phyloP scores from a whole-genome alignment of 2,113 vertebrate genomes.

The Mesembrinibis cayennensis region DNA sequence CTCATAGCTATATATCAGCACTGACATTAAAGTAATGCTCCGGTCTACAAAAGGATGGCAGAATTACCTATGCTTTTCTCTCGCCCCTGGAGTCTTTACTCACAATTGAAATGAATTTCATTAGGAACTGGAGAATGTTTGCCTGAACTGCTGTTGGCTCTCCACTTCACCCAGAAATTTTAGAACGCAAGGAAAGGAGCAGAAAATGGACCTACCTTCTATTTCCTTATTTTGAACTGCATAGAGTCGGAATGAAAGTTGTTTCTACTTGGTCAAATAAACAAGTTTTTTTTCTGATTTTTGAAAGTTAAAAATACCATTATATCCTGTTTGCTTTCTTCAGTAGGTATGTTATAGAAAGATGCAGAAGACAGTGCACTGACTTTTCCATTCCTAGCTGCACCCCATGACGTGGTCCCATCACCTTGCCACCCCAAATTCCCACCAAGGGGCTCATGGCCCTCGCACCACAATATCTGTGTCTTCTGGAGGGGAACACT shows the following conservation, averaged over 20 bases:
- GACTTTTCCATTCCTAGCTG: not conserved
- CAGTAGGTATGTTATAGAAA: not conserved
- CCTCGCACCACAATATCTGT: not conserved
- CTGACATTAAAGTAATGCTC: slow-evolving; percentile 53
- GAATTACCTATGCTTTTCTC: slow-evolving; percentile 21
- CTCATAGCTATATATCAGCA: slow-evolving; percentile 49
- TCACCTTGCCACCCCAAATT: not conserved
- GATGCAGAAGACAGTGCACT: not conserved
- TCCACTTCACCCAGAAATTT: not conserved
- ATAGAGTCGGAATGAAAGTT: not conserved
- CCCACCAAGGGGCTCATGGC: not conserved
- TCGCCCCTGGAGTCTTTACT: not conserved
- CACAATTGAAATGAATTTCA: slow-evolving; percentile 20
- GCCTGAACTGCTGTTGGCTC: not conserved
- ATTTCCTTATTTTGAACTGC: not conserved
- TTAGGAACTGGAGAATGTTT: not conserved
- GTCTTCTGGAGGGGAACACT: not conserved
- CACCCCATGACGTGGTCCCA: not conserved
- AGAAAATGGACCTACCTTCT: not conserved
- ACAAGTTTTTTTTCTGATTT: not conserved
- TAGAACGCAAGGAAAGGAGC: not conserved
- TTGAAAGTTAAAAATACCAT: not conserved
- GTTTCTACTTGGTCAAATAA: not conserved
- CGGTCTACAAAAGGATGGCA: not conserved
- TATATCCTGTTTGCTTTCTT: not conserved